A percentile compares a stretch with the other conserved stretches of the same genome.
phyloP scores from a whole-genome alignment of 2,113 vertebrate genomes.

The Petromus typicus region DNA sequence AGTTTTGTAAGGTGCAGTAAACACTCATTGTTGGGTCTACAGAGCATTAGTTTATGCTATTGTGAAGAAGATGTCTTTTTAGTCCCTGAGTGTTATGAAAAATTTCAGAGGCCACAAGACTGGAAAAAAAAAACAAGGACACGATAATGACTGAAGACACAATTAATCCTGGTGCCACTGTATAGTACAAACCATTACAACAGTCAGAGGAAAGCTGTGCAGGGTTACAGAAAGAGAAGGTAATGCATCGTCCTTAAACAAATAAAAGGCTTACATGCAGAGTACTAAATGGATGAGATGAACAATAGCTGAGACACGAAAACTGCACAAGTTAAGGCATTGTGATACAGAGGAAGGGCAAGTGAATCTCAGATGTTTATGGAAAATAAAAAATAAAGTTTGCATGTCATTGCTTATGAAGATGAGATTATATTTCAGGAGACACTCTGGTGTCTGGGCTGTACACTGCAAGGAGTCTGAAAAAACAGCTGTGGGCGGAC shows the following conservation, averaged over 20 bases:
- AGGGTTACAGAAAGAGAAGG: constrained; percentile 81
- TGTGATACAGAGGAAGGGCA: constrained; percentile 51
- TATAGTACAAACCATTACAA: constrained; percentile 81
- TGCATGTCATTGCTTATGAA: constrained; percentile 64
- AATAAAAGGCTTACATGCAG: constrained; percentile 6
- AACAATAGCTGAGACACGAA: constrained; percentile 72
- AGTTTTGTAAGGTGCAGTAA: constrained; percentile 84
- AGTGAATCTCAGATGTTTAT: constrained; percentile 61
- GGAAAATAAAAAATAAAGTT: constrained; percentile 63
- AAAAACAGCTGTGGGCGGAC: accelerated
- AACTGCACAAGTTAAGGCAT: constrained; percentile 63
- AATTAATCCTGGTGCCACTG: constrained; percentile 83
- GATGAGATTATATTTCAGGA: constrained; percentile 64
- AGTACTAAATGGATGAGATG: constrained; percentile 61
- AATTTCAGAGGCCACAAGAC: constrained; percentile 82
- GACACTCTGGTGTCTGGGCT: constrained; percentile 62
- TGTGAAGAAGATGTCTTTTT: constrained; percentile 84
- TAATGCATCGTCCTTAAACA: constrained; percentile 59
- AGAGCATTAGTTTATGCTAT: constrained; percentile 82
- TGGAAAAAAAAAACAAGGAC: constrained; percentile 87
- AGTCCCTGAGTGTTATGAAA: constrained; percentile 81
- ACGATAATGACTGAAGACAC: constrained; percentile 85
- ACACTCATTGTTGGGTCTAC: constrained; percentile 85
- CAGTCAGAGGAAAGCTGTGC: constrained; percentile 77
- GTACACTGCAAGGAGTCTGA: accelerated